These are phyloP conservation scores for Amblyopsis hoosieri DNA, from an alignment of 2,797 vertebrate genomes.

Conservation along the genomic window DNA sequence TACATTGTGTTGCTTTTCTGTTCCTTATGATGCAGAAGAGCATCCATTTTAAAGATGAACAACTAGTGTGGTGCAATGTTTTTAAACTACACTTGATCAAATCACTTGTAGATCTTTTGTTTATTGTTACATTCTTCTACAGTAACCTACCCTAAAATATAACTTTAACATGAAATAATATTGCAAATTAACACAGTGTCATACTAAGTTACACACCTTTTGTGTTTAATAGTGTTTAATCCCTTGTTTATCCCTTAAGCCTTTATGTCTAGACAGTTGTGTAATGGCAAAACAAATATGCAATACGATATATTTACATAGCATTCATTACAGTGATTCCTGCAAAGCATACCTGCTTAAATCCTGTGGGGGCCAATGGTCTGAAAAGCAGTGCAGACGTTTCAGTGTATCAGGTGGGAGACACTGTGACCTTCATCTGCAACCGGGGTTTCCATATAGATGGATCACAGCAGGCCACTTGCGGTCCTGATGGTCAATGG, in stretches of 20 bases:
- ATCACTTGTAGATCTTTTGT: no score
- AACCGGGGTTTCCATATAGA: conserved; percentile 45
- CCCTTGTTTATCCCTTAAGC: background rate
- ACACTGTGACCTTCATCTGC: conserved; percentile 44
- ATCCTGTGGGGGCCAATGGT: conserved; percentile 46
- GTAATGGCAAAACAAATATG: background rate
- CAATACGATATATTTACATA: background rate
- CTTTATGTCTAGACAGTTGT: background rate
- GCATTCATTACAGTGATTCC: background rate
- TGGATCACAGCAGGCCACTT: conserved; percentile 39
- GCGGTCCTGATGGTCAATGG: conserved; percentile 53
- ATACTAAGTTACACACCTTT: no score
- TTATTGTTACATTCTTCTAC: no score
- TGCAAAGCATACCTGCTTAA: conserved; percentile 34
- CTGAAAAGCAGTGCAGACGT: background rate
- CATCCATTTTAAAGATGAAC: no score
- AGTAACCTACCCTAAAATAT: no score
- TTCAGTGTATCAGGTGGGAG: conserved; percentile 22
- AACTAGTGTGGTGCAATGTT: no score
- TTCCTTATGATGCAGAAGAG: no score
- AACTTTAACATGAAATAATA: no score
- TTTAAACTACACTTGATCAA: no score
- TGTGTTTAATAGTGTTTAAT: no score
- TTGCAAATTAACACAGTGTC: no score
- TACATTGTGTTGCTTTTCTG: no score